Evolutionary conservation across 2,888 invertebrate genomes (phyloP).

Genomic region (Drosophila rellima): DNA sequence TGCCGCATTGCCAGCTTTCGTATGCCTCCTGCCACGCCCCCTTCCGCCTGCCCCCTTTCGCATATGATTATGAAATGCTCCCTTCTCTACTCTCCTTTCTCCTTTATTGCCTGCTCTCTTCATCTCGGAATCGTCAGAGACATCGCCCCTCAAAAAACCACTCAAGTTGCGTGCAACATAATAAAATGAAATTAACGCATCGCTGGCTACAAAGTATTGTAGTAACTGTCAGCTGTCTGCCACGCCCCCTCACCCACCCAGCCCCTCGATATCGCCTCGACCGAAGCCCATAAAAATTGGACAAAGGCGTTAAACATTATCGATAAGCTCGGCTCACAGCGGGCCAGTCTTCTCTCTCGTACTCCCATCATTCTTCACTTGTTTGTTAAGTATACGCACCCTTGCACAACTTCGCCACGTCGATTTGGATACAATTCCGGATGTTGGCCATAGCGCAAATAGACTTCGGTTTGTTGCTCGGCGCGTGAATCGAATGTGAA

Average conservation of each 20-base stretch:
- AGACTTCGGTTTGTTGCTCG: conserved; percentile 96
- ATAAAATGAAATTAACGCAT: conserved; percentile 79
- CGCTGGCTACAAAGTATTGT: conserved; percentile 60
- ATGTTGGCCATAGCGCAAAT: conserved; percentile 96
- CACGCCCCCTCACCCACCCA: conserved; percentile 20
- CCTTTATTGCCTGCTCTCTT: conserved; percentile 2
- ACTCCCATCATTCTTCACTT: neutral
- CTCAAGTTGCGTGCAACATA: conserved; percentile 71
- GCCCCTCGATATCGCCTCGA: neutral
- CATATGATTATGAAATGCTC: conserved; percentile 75
- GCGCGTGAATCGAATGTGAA: conserved; percentile 94
- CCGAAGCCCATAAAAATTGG: conserved; percentile 39
- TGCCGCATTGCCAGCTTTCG: conserved; percentile 52
- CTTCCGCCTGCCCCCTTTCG: conserved; percentile 40
- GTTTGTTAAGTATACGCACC: conserved; percentile 87
- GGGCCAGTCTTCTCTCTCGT: conserved; percentile 17
- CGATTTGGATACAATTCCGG: conserved; percentile 96
- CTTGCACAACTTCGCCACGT: conserved; percentile 94
- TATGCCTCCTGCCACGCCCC: neutral
- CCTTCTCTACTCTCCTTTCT: neutral
- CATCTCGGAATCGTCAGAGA: conserved; percentile 39
- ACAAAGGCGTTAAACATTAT: conserved; percentile 63
- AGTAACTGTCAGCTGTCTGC: conserved; percentile 57
- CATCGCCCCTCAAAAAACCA: conserved; percentile 52
- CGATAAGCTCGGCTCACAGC: conserved; percentile 56